Percentiles rank a stretch among this genome's conserved stretches.
Conservation (phyloP, 2,113 vertebrate genomes). For the Panurus biarmicus region DNA sequence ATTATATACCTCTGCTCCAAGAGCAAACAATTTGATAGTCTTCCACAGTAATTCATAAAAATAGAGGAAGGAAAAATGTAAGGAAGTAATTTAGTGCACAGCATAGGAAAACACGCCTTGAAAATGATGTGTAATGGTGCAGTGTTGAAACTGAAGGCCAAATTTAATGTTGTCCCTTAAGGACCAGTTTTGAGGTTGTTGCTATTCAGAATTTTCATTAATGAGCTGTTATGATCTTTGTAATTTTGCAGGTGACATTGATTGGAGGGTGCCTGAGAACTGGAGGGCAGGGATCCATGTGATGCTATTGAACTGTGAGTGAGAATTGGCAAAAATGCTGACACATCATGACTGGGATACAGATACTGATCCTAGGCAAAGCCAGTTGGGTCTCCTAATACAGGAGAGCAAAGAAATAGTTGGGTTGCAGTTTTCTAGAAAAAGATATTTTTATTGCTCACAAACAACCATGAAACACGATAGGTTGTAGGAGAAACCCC, state of each 20-base stretch:
- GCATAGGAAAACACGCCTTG: neutral
- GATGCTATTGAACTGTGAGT: neutral
- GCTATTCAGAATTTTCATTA: neutral
- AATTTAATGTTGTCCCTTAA: neutral
- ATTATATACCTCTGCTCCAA: neutral
- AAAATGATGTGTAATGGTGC: neutral
- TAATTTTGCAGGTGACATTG: neutral
- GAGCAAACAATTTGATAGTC: neutral
- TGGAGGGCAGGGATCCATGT: neutral
- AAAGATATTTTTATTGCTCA: neutral
- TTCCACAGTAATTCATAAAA: neutral
- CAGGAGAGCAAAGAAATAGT: neutral
- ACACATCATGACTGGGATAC: neutral
- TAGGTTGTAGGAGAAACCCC: rapidly evolving
- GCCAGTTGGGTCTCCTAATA: neutral
- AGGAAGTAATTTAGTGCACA: neutral
- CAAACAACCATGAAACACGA: neutral
- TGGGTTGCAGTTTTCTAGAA: neutral
- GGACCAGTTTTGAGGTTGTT: neutral
- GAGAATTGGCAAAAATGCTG: neutral
- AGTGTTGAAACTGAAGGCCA: neutral
- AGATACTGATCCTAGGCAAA: neutral
- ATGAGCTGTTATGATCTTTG: neutral
- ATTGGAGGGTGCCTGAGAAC: neutral
- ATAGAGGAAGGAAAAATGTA: neutral